phyloP scores from a whole-genome alignment of 2,888 invertebrate genomes.

The Cheilosia scutellata region DNA sequence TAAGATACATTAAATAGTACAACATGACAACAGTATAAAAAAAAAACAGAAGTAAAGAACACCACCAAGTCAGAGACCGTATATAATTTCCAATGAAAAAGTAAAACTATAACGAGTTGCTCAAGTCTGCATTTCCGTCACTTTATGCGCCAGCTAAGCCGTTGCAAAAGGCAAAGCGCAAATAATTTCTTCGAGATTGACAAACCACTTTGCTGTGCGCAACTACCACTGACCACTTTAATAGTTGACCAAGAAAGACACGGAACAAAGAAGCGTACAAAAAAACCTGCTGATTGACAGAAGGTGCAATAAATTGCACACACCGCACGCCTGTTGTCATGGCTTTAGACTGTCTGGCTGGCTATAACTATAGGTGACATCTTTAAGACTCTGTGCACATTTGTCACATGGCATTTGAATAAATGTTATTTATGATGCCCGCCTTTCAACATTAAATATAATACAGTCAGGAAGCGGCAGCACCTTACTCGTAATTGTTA shows the following conservation, averaged over 20 bases:
- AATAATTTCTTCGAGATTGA: constrained; percentile 46
- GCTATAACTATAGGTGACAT: constrained; percentile 33
- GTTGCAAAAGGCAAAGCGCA: constrained; percentile 7
- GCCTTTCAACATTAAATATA: constrained; percentile 36
- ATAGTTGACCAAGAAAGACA: constrained; percentile 12
- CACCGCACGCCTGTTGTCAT: constrained; percentile 21
- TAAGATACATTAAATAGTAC: constrained; percentile 23
- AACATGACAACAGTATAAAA: background rate
- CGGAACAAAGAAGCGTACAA: constrained; percentile 18
- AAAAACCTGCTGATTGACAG: constrained; percentile 42
- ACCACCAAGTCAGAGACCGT: constrained; percentile 9
- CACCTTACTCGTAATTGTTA: constrained; percentile 28
- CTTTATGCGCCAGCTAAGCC: constrained; percentile 5
- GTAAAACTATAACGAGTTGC: constrained; percentile 21
- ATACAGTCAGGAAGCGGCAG: constrained; percentile 8
- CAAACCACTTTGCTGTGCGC: constrained; percentile 35
- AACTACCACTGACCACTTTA: constrained; percentile 19
- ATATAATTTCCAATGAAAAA: constrained; percentile 13
- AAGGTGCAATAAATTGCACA: constrained; percentile 48
- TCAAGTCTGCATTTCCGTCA: constrained; percentile 46
- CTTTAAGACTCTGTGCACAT: constrained; percentile 17
- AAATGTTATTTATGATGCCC: constrained; percentile 53
- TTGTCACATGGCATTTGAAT: constrained; percentile 27
- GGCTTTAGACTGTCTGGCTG: constrained; percentile 20
- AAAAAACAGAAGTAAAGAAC: background rate